These are phyloP conservation scores for Pelobates fuscus DNA, from an alignment of 2,113 vertebrate species.

Conservation along the genomic window DNA sequence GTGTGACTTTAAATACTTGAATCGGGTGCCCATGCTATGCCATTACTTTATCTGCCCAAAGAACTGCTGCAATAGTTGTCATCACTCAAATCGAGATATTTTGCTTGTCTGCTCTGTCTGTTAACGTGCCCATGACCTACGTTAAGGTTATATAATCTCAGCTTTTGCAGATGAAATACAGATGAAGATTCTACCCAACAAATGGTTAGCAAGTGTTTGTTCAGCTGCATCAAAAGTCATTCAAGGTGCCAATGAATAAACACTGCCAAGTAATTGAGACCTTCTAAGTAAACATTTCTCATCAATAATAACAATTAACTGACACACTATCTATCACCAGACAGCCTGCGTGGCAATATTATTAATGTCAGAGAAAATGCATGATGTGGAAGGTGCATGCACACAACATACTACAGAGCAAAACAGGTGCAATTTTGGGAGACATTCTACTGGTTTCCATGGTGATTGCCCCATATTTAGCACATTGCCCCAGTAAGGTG, in stretches of 20 bases:
- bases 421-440: no score
- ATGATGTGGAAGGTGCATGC: background rate
- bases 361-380: background rate
- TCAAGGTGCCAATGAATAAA: constrained; percentile 3
- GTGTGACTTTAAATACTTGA: no score
- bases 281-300: constrained; percentile 19
- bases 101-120: no score
- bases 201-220: constrained; percentile 26
- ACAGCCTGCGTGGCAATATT: background rate
- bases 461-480: no score
- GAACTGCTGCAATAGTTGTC: no score
- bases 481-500: no score
- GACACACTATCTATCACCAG: constrained; percentile 25
- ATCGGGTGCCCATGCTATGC: no score
- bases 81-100: no score
- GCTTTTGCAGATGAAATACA: constrained; percentile 34
- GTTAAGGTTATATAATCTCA: constrained; percentile 45
- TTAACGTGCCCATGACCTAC: constrained; percentile 11
- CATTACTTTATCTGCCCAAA: no score
- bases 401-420: no score
- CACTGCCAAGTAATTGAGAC: constrained; percentile 2
- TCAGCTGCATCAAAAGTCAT: constrained; percentile 12
- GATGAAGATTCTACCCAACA: constrained; percentile 18
- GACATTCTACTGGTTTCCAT: no score
- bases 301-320: constrained; percentile 28